These are phyloP conservation scores for Leptoclinus maculatus DNA, from an alignment of 2,797 vertebrate species.

Conservation along the genomic window DNA sequence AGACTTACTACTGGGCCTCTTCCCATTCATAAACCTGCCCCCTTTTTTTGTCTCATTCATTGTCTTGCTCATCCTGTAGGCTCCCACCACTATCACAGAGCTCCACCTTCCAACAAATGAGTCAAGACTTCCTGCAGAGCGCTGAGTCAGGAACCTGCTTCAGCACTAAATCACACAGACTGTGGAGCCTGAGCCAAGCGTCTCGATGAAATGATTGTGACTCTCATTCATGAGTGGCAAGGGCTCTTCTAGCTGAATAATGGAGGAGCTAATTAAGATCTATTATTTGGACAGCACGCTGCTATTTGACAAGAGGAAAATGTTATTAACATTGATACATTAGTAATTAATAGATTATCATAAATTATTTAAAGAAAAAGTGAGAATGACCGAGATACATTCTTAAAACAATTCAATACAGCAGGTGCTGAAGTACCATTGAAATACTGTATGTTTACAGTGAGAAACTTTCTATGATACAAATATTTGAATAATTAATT, in stretches of 20 bases:
- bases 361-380: background rate
- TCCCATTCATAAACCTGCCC: slow-evolving; percentile 37
- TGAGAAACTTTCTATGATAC: background rate
- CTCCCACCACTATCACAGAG: slow-evolving; percentile 10
- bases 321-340: too few relatives aligned
- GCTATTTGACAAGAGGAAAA: background rate
- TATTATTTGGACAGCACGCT: background rate
- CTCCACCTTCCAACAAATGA: slow-evolving; percentile 37
- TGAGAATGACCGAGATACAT: background rate
- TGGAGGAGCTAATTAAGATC: background rate
- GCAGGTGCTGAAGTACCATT: background rate
- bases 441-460: background rate
- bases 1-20: background rate
- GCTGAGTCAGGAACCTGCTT: slow-evolving; percentile 10
- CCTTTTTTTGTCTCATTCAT: slow-evolving; percentile 8
- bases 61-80: slow-evolving; percentile 16
- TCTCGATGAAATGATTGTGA: background rate
- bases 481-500: background rate
- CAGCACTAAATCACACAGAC: background rate
- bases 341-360: background rate
- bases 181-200: slow-evolving; percentile 8
- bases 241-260: background rate
- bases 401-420: background rate
- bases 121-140: slow-evolving; percentile 27
- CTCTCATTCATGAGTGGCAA: background rate